These are phyloP conservation scores for Platynereis dumerilii DNA, from an alignment of 2,888 invertebrate genomes.

Conservation along the genomic window DNA sequence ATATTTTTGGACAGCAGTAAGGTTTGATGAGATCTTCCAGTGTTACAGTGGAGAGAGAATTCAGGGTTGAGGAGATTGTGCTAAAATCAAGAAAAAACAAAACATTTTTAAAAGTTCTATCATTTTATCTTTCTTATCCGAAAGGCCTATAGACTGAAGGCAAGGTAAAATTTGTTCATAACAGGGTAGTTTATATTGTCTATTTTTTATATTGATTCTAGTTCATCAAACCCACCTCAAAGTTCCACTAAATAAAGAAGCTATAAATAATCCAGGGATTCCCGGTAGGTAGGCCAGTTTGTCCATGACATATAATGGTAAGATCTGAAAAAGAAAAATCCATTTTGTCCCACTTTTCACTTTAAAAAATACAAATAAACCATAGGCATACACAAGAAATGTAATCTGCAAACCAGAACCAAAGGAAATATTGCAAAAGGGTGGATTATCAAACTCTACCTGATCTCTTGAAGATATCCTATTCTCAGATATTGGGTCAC, in stretches of 20 bases:
- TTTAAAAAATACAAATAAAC: too few species aligned
- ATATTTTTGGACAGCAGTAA: conserved; percentile 72
- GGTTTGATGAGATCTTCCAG: conserved; percentile 85
- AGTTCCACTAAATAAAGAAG: conserved; percentile 94
- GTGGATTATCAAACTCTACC: too few species aligned
- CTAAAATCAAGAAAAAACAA: conserved; percentile 65
- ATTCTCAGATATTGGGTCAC: conserved; percentile 73
- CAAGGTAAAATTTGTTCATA: too few species aligned
- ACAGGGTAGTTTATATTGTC: too few species aligned
- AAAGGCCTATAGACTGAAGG: too few species aligned
- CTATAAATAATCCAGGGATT: conserved; percentile 90
- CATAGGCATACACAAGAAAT: too few species aligned
- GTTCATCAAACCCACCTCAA: conserved; percentile 76
- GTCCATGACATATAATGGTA: conserved; percentile 78
- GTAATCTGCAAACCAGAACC: too few species aligned
- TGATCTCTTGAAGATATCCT: conserved; percentile 19
- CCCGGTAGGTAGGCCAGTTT: conserved; percentile 76
- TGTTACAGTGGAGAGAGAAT: conserved; percentile 89
- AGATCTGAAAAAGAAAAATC: conserved; percentile 67
- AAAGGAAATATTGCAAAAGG: too few species aligned
- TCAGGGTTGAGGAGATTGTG: conserved; percentile 93
- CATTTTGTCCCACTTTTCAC: too few species aligned
- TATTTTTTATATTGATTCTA: too few species aligned
- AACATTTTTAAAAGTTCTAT: not conserved
- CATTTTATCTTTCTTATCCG: too few species aligned